phyloP scores from a whole-genome alignment of 2,888 invertebrate genomes.

The Chironomus tentans region DNA sequence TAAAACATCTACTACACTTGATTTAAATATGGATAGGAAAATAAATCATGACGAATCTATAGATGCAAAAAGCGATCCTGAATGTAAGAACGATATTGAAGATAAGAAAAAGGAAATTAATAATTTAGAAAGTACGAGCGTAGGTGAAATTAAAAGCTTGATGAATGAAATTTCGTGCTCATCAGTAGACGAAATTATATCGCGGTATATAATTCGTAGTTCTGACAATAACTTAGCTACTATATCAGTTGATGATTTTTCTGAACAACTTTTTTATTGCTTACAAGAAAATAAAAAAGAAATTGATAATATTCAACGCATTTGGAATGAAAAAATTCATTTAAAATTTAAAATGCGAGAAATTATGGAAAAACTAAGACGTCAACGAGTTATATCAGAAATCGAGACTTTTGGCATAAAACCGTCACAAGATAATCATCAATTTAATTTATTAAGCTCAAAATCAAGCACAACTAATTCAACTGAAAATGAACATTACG shows the following conservation, averaged over 20 bases:
- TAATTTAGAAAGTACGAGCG: background rate
- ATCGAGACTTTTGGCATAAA: constrained; percentile 8
- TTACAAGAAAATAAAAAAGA: constrained; percentile 8
- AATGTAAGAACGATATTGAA: background rate
- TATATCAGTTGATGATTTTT: background rate
- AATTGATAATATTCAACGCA: constrained; percentile 1
- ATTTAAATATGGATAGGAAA: background rate
- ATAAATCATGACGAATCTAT: background rate
- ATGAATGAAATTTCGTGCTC: background rate
- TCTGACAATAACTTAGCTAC: no score
- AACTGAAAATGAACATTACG: background rate
- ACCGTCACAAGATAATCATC: background rate
- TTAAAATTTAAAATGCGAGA: constrained; percentile 15
- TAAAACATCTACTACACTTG: background rate
- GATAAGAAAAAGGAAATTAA: background rate
- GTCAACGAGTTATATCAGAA: background rate
- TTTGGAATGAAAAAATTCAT: constrained; percentile 21
- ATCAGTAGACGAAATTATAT: constrained; percentile 2
- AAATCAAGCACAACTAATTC: constrained; percentile 20
- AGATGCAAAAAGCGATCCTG: background rate
- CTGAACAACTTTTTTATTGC: constrained; percentile 8
- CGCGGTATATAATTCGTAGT: background rate
- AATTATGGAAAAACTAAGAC: constrained; percentile 2
- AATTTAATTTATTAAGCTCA: background rate
- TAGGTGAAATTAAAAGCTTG: background rate